Evolutionary conservation across 2,797 vertebrate genomes (phyloP).

Genomic region (Oreonectes daqikongensis): DNA sequence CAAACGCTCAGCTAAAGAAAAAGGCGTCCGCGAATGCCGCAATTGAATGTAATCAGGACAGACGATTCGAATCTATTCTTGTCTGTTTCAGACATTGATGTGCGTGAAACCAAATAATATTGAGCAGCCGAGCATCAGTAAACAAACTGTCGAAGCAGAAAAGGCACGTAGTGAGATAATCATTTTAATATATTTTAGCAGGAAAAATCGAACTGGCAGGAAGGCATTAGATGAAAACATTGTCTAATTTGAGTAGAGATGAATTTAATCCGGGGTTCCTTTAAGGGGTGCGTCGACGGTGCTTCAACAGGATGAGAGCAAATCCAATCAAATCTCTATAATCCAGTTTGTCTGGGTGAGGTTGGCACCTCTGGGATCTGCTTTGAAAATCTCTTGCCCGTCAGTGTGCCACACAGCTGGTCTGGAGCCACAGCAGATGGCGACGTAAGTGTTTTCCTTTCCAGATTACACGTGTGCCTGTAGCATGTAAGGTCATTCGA

Average conservation of each 20-base stretch:
- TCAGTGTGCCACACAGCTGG: conserved; percentile 27
- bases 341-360: conserved; percentile 58
- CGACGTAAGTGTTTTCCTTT: conserved; percentile 33
- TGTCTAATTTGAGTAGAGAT: conserved; percentile 45
- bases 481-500: conserved; percentile 29
- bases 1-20: background rate
- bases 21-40: background rate
- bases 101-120: conserved; percentile 32
- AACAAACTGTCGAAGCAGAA: conserved; percentile 42
- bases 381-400: conserved; percentile 35
- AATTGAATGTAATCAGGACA: conserved; percentile 52
- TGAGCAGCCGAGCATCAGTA: conserved; percentile 33
- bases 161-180: conserved; percentile 30
- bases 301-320: conserved; percentile 59
- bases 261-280: conserved; percentile 53
- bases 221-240: conserved; percentile 31
- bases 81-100: conserved; percentile 43
- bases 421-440: conserved; percentile 61
- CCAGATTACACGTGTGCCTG: conserved; percentile 12
- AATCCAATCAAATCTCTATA: conserved; percentile 64
- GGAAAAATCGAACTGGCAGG: conserved; percentile 11
- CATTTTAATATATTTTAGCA: conserved; percentile 17
- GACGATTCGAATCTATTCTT: conserved; percentile 47
- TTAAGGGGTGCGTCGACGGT: conserved; percentile 58
- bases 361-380: conserved; percentile 55